Base-by-base conservation (phyloP, 1,140 invertebrate genomes). In the Trichogramma pretiosum region DNA sequence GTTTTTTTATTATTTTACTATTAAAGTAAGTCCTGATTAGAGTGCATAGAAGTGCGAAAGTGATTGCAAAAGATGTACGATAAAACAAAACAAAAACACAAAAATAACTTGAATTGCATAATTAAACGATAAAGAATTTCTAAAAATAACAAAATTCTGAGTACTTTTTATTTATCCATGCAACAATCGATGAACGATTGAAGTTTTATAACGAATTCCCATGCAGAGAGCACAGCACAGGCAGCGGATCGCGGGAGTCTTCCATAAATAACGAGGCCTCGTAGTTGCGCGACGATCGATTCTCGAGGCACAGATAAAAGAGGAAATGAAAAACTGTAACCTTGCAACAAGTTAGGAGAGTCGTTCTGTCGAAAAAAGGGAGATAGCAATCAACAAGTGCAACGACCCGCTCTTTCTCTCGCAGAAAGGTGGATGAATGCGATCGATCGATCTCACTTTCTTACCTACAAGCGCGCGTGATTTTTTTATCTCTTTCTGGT, bases 41-140 rank as follows among this genome's bases (percentile, higher is more conserved):
- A 46, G 16, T 41, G 26, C 23, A 33, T 41, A 37, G 43, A 51
- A 46, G 21, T 26, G 23, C 34, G 14, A 41, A 46, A 40, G 28
- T 13, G 35, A 23, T 50, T 45, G 37, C 48, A 37, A 45, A 39
- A 44, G 40, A 40, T 50, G 48, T 50, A 46, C 28, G 32, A 46
- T n/a, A n/a, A n/a, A n/a, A n/a, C n/a, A n/a, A n/a, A n/a, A n/a
- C n/a, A n/a, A n/a, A n/a, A n/a, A n/a, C n/a, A n/a, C n/a, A n/a
- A n/a, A n/a, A 35, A 30, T 28, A 34, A 49, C 17, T 45, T 44
- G 17, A 36, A 48, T 39, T 48, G 19, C 32, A 45, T 48, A 46
- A n/a, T n/a, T 46, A 46, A 42, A 53, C 42, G 41, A 49, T 46
- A 45, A 53, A 53, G 36, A n/a, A 23, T 53, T 53, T 49, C 22